Evolutionary conservation across 2,797 vertebrate genomes (phyloP).

Genomic region (Moxostoma hubbsi): DNA sequence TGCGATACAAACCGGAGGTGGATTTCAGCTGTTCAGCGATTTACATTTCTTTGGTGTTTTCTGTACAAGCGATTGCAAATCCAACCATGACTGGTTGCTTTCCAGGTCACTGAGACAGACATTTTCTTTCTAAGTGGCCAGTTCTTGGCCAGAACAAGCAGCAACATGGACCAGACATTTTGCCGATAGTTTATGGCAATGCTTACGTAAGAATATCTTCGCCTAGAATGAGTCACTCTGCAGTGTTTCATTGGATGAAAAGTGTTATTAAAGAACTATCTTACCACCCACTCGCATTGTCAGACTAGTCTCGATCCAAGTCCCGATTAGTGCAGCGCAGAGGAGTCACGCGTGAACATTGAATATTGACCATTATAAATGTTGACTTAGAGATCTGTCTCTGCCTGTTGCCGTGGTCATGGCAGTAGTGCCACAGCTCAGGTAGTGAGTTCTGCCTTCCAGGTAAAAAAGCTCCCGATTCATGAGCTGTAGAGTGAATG

Average conservation of each 20-base stretch:
- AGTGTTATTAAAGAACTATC: not conserved
- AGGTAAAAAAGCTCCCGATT: not conserved
- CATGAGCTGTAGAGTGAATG: not conserved
- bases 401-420: slow-evolving; percentile 16
- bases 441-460: slow-evolving; percentile 28
- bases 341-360: not conserved
- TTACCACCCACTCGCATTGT: slow-evolving; percentile 7
- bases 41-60: no score
- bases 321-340: not conserved
- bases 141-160: no score
- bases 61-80: no score
- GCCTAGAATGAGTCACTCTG: not conserved
- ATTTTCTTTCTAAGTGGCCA: no score
- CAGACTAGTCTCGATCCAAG: not conserved
- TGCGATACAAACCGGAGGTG: no score
- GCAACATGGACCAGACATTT: not conserved
- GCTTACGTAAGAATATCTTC: no score
- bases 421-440: not conserved
- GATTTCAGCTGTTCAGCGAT: no score
- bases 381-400: slow-evolving; percentile 17
- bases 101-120: no score
- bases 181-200: not conserved
- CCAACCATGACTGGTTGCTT: no score
- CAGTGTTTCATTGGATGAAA: not conserved
- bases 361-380: slow-evolving; percentile 24